Base-by-base conservation (phyloP, 2,113 vertebrate species). In the Xiphophorus hellerii region DNA sequence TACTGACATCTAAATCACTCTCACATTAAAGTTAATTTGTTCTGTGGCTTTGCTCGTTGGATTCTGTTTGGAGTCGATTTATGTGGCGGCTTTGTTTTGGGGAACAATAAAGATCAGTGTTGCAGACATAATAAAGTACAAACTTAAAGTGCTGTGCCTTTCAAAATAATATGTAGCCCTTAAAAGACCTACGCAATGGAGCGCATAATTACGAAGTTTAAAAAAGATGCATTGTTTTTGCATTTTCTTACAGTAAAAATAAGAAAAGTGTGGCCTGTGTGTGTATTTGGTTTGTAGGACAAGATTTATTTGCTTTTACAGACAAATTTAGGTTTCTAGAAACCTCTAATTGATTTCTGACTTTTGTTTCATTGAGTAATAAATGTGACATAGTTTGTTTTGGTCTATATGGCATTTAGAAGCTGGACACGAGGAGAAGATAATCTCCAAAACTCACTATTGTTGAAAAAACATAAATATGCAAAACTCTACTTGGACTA, bases 1-100 rank as follows among this genome's bases (percentile, higher is more conserved):
- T 25, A 27, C 83, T 80, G 86, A 81, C 84, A 73, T 86, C 77
- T 61, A 79, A 73, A 76, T 89, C 86, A 84, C 81, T 81, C 82
- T 90, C 78, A 74, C 86, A 91, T 91, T 89, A 90, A 93, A 90
- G 76, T 77, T 51, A 82, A 90, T 81, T 90, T 31, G 28, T 91
- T 87, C 83, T 84, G 84, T 88, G 87, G 89, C 83, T 89, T 86
- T 86, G 80, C 35, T 77, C 31, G 76, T 51, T 62, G 75, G 64
- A 62, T 42, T 76, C 5, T 83, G 30, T 78, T 73, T n/a, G 48
- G 44, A 61, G 37, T 70, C 25, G 15, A 29, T 30, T 73, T 28
- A 51, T 74, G 31, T 20, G 33, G 31, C 28, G 62, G 51, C 15
- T 10, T 4, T 13, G 29, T 29, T n/a, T 30, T 65, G 63, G 30